These are phyloP conservation scores for Aplocera efformata DNA, from an alignment of 2,888 invertebrate genomes.

Conservation along the genomic window DNA sequence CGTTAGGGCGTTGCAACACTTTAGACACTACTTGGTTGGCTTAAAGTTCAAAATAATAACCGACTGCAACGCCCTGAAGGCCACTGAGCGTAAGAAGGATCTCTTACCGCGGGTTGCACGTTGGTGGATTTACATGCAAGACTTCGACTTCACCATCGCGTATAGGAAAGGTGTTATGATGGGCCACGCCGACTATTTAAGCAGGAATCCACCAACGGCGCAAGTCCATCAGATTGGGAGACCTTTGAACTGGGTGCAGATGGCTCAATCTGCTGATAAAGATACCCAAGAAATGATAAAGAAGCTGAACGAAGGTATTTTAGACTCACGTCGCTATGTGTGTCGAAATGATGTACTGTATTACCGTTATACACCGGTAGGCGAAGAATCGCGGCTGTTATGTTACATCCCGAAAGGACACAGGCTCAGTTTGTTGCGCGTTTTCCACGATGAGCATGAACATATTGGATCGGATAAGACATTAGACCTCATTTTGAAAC, in stretches of 20 bases:
- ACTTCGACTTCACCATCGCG: conserved; percentile 26
- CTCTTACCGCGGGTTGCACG: conserved; percentile 28
- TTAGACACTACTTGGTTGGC: conserved; percentile 29
- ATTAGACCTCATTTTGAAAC: conserved; percentile 18
- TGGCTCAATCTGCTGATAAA: conserved; percentile 27
- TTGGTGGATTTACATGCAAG: conserved; percentile 34
- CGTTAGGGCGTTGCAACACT: conserved; percentile 28
- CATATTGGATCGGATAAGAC: conserved; percentile 25
- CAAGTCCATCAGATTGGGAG: too few species aligned
- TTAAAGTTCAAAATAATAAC: conserved; percentile 28
- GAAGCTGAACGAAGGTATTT: conserved; percentile 20
- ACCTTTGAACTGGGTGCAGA: conserved; percentile 25
- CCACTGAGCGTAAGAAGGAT: conserved; percentile 29
- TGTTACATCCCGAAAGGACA: conserved; percentile 34
- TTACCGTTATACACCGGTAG: conserved; percentile 15
- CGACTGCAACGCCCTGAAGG: conserved; percentile 32
- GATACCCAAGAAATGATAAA: conserved; percentile 26
- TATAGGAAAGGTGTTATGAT: conserved; percentile 25
- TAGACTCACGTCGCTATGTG: conserved; percentile 23
- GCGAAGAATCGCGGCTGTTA: conserved; percentile 20
- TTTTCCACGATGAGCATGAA: conserved; percentile 32
- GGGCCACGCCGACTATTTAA: too few species aligned
- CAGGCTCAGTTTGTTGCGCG: conserved; percentile 28
- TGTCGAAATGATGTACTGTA: conserved; percentile 22
- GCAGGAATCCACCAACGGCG: too few species aligned